These are phyloP conservation scores for Camponotus vicinus DNA, from an alignment of 1,140 invertebrate species.

Conservation along the genomic window DNA sequence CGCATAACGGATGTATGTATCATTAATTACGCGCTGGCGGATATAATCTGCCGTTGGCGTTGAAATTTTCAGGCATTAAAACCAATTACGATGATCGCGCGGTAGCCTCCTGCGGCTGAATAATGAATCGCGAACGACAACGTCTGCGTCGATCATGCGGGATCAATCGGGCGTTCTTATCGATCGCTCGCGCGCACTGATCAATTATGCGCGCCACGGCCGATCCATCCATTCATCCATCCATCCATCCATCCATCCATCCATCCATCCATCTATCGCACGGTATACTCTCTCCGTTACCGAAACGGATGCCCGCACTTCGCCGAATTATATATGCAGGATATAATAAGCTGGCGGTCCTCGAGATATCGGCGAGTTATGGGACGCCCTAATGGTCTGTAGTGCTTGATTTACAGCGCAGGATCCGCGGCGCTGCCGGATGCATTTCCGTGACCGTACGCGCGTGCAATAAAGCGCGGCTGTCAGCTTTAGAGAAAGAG, in stretches of 20 bases:
- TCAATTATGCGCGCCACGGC: slow-evolving; percentile 50
- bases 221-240: slow-evolving; percentile 44
- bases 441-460: slow-evolving; percentile 67
- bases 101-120: slow-evolving; percentile 56
- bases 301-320: slow-evolving; percentile 79
- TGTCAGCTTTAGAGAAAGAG: neutral
- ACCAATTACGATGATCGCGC: slow-evolving; percentile 59
- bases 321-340: slow-evolving; percentile 85
- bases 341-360: slow-evolving; percentile 86
- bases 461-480: slow-evolving; percentile 71
- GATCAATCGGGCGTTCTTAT: slow-evolving; percentile 66
- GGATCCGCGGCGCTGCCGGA: slow-evolving; percentile 70
- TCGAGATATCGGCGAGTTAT: slow-evolving; percentile 86
- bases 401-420: slow-evolving; percentile 84
- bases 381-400: slow-evolving; percentile 83
- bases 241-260: slow-evolving; percentile 36
- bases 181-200: slow-evolving; percentile 51
- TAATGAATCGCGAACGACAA: slow-evolving; percentile 60
- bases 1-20: slow-evolving; percentile 18
- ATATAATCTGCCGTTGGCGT: slow-evolving; percentile 59
- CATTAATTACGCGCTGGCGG: slow-evolving; percentile 58
- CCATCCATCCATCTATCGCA: slow-evolving; percentile 29
- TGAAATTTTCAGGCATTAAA: slow-evolving; percentile 60
- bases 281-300: slow-evolving; percentile 53
- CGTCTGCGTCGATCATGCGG: slow-evolving; percentile 59